phyloP scores from a whole-genome alignment of 2,888 invertebrate genomes.

The Tenthredo livida region DNA sequence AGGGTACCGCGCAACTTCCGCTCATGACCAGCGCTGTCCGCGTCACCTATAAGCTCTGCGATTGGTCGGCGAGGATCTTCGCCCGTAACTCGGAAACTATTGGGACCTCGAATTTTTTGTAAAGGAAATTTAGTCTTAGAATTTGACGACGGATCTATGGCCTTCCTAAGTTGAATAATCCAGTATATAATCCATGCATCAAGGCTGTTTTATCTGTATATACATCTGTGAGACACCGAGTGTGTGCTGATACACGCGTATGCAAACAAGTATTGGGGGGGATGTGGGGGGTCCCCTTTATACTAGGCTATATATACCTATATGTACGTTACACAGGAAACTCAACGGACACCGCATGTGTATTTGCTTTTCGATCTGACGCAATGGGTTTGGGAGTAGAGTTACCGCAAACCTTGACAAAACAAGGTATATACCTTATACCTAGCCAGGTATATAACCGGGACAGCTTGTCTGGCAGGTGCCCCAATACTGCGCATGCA shows the following conservation, averaged over 20 bases:
- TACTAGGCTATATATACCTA: background rate
- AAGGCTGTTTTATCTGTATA: background rate
- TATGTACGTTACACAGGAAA: constrained; percentile 56
- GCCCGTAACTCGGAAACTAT: too few species aligned
- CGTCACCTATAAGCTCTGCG: too few species aligned
- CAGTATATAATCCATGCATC: too few species aligned
- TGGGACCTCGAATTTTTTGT: too few species aligned
- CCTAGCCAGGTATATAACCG: background rate
- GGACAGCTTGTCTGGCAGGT: constrained; percentile 3
- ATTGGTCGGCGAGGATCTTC: too few species aligned
- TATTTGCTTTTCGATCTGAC: constrained; percentile 64
- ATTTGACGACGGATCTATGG: too few species aligned
- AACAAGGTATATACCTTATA: constrained; percentile 12
- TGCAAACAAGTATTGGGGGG: constrained; percentile 16
- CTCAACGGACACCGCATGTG: constrained; percentile 59
- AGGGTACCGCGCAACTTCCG: too few species aligned
- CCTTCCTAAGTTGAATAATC: too few species aligned
- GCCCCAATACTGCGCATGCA: background rate
- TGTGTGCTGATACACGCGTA: constrained; percentile 31
- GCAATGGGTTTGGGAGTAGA: constrained; percentile 57
- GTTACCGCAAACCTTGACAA: constrained; percentile 46
- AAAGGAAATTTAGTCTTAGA: too few species aligned
- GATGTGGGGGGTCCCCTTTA: constrained; percentile 11
- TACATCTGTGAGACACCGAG: background rate
- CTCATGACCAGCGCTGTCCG: too few species aligned